Percentiles rank a stretch among this genome's conserved stretches.
phyloP scores from a whole-genome alignment of 2,888 invertebrate species.

The Anodontia alba region DNA sequence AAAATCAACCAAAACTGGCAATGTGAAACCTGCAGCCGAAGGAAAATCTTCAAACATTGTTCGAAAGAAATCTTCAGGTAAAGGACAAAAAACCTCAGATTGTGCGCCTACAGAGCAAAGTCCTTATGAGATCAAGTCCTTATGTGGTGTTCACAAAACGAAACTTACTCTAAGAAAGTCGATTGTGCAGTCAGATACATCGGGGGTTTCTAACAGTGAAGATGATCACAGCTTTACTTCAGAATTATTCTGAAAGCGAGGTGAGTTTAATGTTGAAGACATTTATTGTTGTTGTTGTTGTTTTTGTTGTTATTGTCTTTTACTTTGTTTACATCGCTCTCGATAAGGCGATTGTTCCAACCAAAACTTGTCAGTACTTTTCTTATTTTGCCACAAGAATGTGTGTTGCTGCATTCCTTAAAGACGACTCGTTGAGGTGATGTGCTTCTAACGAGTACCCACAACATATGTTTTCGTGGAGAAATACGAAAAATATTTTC shows the following conservation, averaged over 20 bases:
- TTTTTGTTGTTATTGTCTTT: too few relatives aligned
- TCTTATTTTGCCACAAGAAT: too few relatives aligned
- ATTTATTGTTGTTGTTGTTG: too few relatives aligned
- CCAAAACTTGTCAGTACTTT: too few relatives aligned
- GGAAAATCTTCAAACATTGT: not conserved
- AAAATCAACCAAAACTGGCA: not conserved
- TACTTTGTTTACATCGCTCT: too few relatives aligned
- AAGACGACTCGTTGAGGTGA: too few relatives aligned
- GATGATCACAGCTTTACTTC: slow-evolving; percentile 28
- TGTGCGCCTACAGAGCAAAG: not conserved
- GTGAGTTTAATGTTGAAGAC: too few relatives aligned
- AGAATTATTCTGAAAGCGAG: slow-evolving; percentile 22
- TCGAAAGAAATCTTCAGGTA: not conserved
- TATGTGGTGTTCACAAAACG: slow-evolving; percentile 53
- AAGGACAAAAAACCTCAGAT: not conserved
- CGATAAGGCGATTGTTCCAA: too few relatives aligned
- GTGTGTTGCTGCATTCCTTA: too few relatives aligned
- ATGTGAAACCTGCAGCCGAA: not conserved
- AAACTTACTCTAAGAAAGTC: slow-evolving; percentile 25
- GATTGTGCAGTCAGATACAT: not conserved
- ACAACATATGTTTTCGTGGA: too few relatives aligned
- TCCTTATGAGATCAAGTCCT: slow-evolving; percentile 44
- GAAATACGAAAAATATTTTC: too few relatives aligned
- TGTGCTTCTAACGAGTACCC: too few relatives aligned
- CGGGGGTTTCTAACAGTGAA: slow-evolving; percentile 21